Percentiles rank a stretch among this genome's conserved stretches.
Evolutionary conservation across 2,888 invertebrate species (phyloP).

Genomic region (Nysson spinosus): DNA sequence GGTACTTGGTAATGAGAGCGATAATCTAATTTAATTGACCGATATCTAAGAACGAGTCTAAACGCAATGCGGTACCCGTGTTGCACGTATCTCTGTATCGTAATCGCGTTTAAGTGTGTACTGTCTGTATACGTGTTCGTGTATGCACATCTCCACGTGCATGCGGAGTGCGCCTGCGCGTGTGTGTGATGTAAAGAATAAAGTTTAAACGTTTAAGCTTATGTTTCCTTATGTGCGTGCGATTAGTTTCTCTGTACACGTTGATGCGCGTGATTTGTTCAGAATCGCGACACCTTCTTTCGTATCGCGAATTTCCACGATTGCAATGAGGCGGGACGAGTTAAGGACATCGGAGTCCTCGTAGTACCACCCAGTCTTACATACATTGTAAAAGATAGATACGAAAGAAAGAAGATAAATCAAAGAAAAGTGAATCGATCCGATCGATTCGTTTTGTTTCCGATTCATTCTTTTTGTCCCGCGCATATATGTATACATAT

Average conservation of each 20-base stretch:
- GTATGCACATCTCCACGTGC: too few species aligned
- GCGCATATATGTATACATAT: too few species aligned
- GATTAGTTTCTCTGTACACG: constrained; percentile 24
- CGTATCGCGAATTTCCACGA: constrained; percentile 38
- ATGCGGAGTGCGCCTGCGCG: neutral
- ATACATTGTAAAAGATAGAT: constrained; percentile 16
- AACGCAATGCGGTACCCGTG: constrained; percentile 60
- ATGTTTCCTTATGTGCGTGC: too few species aligned
- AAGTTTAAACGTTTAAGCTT: too few species aligned
- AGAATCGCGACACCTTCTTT: constrained; percentile 18
- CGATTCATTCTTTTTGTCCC: constrained; percentile 7
- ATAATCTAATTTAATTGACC: constrained; percentile 65
- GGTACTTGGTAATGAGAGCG: constrained; percentile 68
- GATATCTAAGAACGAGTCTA: constrained; percentile 63
- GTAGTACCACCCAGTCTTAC: constrained; percentile 41
- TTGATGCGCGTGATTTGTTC: constrained; percentile 40
- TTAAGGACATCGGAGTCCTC: neutral
- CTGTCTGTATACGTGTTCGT: too few species aligned
- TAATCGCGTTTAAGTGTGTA: too few species aligned
- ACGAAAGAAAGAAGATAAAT: constrained; percentile 16
- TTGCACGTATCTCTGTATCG: constrained; percentile 5
- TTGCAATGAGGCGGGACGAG: constrained; percentile 7
- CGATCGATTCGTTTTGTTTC: neutral
- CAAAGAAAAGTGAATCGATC: constrained; percentile 11
- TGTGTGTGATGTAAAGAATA: too few species aligned